Evolutionary conservation across 1,140 invertebrate species (phyloP).

Genomic region (Scaptomyza graminum): DNA sequence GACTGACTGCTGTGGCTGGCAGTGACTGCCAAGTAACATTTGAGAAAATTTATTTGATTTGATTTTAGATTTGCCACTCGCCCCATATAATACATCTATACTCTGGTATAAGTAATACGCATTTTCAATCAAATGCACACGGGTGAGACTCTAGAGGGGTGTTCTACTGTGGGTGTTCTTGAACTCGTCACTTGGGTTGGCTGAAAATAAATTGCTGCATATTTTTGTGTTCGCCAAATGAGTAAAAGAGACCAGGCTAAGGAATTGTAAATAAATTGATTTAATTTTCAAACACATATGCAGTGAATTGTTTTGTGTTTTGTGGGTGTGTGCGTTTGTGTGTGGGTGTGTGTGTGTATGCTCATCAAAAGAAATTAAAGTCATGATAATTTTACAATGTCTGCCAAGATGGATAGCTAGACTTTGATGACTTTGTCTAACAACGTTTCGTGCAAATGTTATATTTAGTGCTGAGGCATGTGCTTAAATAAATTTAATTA

Average conservation of each 20-base stretch:
- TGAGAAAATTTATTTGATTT: conserved; percentile 81
- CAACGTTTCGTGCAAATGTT: conserved; percentile 44
- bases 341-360: not conserved
- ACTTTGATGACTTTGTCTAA: conserved; percentile 56
- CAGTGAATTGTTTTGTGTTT: conserved; percentile 41
- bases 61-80: conserved; percentile 78
- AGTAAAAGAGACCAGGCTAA: conserved; percentile 37
- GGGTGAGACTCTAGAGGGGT: not conserved
- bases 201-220: conserved; percentile 76
- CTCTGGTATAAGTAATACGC: conserved; percentile 69
- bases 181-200: conserved; percentile 43
- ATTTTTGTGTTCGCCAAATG: conserved; percentile 62
- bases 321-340: not conserved
- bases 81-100: conserved; percentile 52
- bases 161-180: conserved; percentile 2
- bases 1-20: conserved; percentile 36
- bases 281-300: conserved; percentile 69
- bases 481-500: conserved; percentile 62
- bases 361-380: conserved; percentile 75
- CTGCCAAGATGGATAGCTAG: conserved; percentile 14
- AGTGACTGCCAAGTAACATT: conserved; percentile 65
- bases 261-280: conserved; percentile 77
- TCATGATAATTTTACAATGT: conserved; percentile 54
- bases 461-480: conserved; percentile 18
- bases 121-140: conserved; percentile 75